Evolutionary conservation across 2,797 vertebrate genomes (phyloP), one percentile per base, ranked within the genome.

Genomic region (Schizothorax lantsangensis): DNA sequence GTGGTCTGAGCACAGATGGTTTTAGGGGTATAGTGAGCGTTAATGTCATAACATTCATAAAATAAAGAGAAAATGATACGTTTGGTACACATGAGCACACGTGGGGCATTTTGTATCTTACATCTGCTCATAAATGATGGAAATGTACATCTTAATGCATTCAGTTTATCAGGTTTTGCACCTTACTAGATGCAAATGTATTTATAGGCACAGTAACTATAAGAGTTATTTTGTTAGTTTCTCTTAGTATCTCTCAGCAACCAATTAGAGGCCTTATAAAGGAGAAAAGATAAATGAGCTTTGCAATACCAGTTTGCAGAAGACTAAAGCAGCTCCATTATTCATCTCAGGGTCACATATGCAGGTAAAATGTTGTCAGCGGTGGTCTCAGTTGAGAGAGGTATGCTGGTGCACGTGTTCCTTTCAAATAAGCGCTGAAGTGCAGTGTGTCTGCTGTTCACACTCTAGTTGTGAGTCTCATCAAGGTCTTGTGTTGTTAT

Each of bases 241-340:
- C 26, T 68, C 26, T 66, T 30, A 66, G n/a, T 47, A 9, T 81
- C 62, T 47, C 62, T 52, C 11, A 68, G 62, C 26, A 12, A 33
- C n/a, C 11, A 33, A 66, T 68, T 81, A 49, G 10, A 12, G 6
- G 4, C 30, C 45, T 68, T 49, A 15, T 68, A 36, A 43, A 33
- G 19, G 30, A 68, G 30, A 21, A 36, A 69, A 69, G 64, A 68
- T 49, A 49, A 83, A 82, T 72, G 49, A 40, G 47, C 74, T 57
- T 66, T 66, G 21, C 45, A 49, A n/a, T 36, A 66, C 23, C 62
- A 47, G 59, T 81, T 81, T 40, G 14, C 64, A 52, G 45, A 69
- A 52, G 43, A 15, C 26, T 38, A 14, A 81, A 81, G 43, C 30
- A 15, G 45, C 43, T 69, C 4, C 7, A 23, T 69, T 81, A 69